Base-by-base conservation (phyloP, 2,113 vertebrate species). In the Pelecanus crispus region DNA sequence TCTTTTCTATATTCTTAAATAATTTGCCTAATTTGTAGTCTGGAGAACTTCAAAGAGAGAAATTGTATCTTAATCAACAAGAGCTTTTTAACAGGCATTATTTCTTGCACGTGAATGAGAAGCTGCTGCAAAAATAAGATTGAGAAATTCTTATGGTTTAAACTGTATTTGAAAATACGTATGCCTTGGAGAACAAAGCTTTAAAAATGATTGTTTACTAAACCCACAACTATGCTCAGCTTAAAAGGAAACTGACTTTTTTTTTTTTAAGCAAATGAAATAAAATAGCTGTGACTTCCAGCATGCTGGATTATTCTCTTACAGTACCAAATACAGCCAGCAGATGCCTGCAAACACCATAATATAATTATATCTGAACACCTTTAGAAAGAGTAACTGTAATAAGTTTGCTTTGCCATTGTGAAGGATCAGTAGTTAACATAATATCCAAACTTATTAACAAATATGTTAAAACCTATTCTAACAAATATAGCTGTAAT, bases 311-410 rank as follows among this genome's bases (percentile, higher is more conserved):
- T 52, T 92, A 45, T 17, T 81, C 26, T 40, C 53, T 75, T 36
- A 88, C 96, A 98, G 84, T 98, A 97, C 98, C 98, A 56, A 68
- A 61, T 75, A 20, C 90, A 95, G 67, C 97, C 98, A 99, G 97
- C 82, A 98, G 99, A 99, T 99, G 99, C 98, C 99, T 99, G 98
- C 98, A 97, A 97, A 97, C 97, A 97, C 98, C 97, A 0, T 92
- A 18, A 86, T 77, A 98, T 97, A 58, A 62, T 96, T 89, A 32
- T 66, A 61, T 65, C 36, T 50, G 88, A 94, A n/a, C 16, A 71
- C 25, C 9, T 92, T 70, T 74, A 74, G 45, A 53, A 84, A 66
- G 13, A 61, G 10, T 15, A 9, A 28, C 7, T 53, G 21, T 40
- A 50, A 11, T 45, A 73, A 21, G 16, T 84, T 92, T 91, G 7